These are phyloP conservation scores for Macrosoma leucophasiata DNA, from an alignment of 2,888 invertebrate genomes.

Conservation along the genomic window DNA sequence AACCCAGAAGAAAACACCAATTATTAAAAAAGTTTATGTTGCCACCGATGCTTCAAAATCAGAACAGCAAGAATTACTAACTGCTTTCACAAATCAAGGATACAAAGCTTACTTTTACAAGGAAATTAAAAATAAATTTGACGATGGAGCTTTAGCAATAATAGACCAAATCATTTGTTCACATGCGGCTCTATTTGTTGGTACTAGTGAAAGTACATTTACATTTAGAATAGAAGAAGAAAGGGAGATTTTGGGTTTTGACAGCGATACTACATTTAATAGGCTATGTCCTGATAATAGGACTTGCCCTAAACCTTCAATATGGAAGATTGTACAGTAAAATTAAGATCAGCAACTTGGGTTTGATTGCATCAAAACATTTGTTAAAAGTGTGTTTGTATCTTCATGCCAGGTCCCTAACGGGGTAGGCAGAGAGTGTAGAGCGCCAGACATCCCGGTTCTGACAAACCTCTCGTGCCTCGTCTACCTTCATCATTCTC, in stretches of 20 bases:
- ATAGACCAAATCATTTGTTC: constrained; percentile 97
- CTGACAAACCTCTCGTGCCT: too few relatives aligned
- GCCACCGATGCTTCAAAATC: constrained; percentile 87
- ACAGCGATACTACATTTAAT: constrained; percentile 89
- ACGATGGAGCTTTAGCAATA: constrained; percentile 93
- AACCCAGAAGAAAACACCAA: constrained; percentile 72
- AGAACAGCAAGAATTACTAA: constrained; percentile 67
- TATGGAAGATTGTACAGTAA: constrained; percentile 83
- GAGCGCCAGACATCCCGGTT: too few relatives aligned
- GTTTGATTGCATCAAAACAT: too few relatives aligned
- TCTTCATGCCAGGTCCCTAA: too few relatives aligned
- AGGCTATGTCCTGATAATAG: constrained; percentile 81
- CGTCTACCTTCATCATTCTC: too few relatives aligned
- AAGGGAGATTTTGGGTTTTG: constrained; percentile 94
- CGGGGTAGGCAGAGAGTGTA: too few relatives aligned
- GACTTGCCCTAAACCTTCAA: constrained; percentile 82
- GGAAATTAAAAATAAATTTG: constrained; percentile 67
- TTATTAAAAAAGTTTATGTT: constrained; percentile 78
- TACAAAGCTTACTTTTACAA: constrained; percentile 45
- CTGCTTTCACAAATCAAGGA: constrained; percentile 47
- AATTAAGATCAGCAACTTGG: too few relatives aligned
- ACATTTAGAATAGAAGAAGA: constrained; percentile 98
- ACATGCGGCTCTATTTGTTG: constrained; percentile 89
- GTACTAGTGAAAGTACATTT: constrained; percentile 96
- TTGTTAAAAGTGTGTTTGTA: too few relatives aligned